These are phyloP conservation scores for Periophthalmus magnuspinnatus DNA, from an alignment of 2,797 vertebrate species.

Conservation along the genomic window DNA sequence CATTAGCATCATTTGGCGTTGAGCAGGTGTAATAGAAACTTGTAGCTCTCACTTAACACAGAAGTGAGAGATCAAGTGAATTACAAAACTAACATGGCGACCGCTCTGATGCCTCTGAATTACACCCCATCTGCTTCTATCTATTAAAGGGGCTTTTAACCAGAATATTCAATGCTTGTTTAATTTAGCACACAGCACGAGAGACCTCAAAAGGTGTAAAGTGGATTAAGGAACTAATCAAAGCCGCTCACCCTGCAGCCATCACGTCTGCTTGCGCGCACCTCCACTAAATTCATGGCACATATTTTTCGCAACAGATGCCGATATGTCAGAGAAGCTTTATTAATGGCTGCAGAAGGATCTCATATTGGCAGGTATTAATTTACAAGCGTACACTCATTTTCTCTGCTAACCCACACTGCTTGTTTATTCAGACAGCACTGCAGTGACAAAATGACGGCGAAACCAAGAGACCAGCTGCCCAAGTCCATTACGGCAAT, in stretches of 20 bases:
- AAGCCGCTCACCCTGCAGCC: constrained; percentile 19
- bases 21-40: constrained; percentile 53
- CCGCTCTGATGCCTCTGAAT: constrained; percentile 35
- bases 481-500: constrained; percentile 60
- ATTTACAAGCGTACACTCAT: constrained; percentile 25
- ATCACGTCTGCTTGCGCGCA: not conserved
- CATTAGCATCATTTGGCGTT: constrained; percentile 36
- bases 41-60: constrained; percentile 19
- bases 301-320: constrained; percentile 10
- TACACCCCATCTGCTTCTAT: constrained; percentile 42
- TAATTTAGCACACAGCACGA: constrained; percentile 32
- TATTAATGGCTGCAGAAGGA: constrained; percentile 13
- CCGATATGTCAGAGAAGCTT: constrained; percentile 5
- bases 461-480: constrained; percentile 63
- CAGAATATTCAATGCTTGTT: constrained; percentile 43
- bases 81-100: constrained; percentile 36
- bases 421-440: constrained; percentile 45
- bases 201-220: constrained; percentile 26
- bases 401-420: constrained; percentile 16
- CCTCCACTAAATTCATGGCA: not conserved
- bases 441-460: constrained; percentile 57
- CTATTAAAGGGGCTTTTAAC: constrained; percentile 18
- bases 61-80: constrained; percentile 30
- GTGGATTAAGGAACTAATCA: constrained; percentile 5
- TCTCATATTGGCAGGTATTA: constrained; percentile 6